phyloP scores from a whole-genome alignment of 2,797 vertebrate species.

The Psittacula echo region DNA sequence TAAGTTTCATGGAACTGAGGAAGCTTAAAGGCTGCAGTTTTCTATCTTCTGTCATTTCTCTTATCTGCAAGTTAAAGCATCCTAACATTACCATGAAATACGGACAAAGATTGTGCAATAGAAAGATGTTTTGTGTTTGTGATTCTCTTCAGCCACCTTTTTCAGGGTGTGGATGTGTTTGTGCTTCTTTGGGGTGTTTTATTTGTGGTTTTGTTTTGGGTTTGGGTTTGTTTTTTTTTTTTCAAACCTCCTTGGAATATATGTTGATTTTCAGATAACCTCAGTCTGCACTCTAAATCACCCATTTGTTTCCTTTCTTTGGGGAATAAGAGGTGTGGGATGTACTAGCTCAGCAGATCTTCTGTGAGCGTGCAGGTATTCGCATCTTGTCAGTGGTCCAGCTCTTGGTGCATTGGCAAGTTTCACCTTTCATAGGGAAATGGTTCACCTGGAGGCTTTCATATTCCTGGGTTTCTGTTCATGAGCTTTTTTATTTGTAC shows the following conservation, averaged over 20 bases:
- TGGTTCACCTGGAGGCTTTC: neutral
- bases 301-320: neutral
- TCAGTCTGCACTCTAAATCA: neutral
- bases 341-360: neutral
- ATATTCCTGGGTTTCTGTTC: neutral
- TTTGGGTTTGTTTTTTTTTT: neutral
- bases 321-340: neutral
- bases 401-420: neutral
- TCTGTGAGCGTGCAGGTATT: neutral
- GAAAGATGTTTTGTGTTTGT: neutral
- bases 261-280: neutral
- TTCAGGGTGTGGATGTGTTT: neutral
- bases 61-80: neutral
- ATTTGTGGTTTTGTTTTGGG: neutral
- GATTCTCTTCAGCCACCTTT: neutral
- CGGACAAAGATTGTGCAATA: neutral
- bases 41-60: neutral
- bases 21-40: neutral
- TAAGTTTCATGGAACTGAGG: neutral
- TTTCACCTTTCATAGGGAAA: neutral
- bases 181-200: neutral
- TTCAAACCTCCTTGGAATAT: neutral
- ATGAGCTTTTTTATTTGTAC: neutral
- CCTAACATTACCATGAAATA: neutral
- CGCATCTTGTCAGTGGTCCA: neutral